These are phyloP conservation scores for Trissolcus japonicus DNA, from an alignment of 2,888 invertebrate species.

Conservation along the genomic window DNA sequence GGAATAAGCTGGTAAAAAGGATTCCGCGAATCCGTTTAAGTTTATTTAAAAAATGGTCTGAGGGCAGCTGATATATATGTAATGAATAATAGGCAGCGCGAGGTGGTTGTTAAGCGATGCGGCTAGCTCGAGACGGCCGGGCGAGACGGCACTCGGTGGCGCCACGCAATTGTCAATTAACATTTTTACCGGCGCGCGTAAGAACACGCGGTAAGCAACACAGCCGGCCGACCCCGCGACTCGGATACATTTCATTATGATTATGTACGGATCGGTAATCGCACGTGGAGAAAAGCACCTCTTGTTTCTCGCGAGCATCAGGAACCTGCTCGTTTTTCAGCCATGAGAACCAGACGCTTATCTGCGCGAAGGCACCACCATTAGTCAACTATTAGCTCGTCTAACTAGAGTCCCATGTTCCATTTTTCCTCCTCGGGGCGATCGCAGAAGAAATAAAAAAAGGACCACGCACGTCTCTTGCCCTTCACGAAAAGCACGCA, in stretches of 20 bases:
- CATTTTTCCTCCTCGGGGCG: conserved; percentile 37
- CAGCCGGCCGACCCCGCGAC: conserved; percentile 55
- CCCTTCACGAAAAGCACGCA: conserved; percentile 24
- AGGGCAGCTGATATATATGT: conserved; percentile 32
- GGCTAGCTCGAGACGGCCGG: conserved; percentile 24
- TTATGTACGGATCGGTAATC: conserved; percentile 67
- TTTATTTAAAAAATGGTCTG: conserved; percentile 25
- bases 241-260: conserved; percentile 71
- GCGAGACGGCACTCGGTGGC: conserved; percentile 59
- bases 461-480: conserved; percentile 26
- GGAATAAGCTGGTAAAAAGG: conserved; percentile 12
- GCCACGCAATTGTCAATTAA: conserved; percentile 74
- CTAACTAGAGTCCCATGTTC: conserved; percentile 43
- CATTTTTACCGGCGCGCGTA: conserved; percentile 68
- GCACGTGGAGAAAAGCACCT: conserved; percentile 40
- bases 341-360: conserved; percentile 52
- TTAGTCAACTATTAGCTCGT: conserved; percentile 60
- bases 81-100: conserved; percentile 46
- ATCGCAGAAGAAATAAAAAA: conserved; percentile 14
- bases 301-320: conserved; percentile 13
- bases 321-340: conserved; percentile 33
- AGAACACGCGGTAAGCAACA: conserved; percentile 56
- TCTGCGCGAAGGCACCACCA: conserved; percentile 54
- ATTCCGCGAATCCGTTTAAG: conserved; percentile 36
- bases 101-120: conserved; percentile 40